Evolutionary conservation across 2,797 vertebrate genomes (phyloP).

Genomic region (Falco berigora): DNA sequence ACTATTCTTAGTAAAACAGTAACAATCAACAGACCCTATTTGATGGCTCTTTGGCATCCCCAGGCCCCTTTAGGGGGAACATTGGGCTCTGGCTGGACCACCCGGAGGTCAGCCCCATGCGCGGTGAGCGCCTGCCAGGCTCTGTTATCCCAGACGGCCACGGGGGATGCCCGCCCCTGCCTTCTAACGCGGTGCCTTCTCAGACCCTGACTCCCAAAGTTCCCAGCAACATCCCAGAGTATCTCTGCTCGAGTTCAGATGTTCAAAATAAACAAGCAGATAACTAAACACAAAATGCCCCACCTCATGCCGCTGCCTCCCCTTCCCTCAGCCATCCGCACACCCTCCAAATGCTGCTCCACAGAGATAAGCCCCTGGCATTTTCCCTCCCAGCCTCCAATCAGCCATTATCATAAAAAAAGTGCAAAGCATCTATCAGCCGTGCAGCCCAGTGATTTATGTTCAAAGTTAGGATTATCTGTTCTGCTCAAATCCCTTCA

Average conservation of each 20-base stretch:
- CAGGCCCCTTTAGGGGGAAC: not conserved
- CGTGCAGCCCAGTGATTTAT: constrained; percentile 82
- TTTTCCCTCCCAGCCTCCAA: constrained; percentile 81
- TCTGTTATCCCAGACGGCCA: fast-evolving
- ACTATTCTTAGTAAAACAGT: not conserved
- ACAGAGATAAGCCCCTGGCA: constrained; percentile 89
- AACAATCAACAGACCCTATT: not conserved
- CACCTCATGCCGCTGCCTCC: not conserved
- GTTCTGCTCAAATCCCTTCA: constrained; percentile 93
- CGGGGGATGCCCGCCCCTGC: fast-evolving
- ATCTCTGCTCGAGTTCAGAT: not conserved
- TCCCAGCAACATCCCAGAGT: not conserved
- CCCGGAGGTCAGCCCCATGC: not conserved
- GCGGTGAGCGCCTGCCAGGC: fast-evolving
- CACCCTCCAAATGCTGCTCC: constrained; percentile 77
- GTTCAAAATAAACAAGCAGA: not conserved
- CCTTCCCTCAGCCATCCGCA: not conserved
- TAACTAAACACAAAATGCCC: not conserved
- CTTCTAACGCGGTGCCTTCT: fast-evolving
- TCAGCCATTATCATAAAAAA: constrained; percentile 92
- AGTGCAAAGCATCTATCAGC: constrained; percentile 83
- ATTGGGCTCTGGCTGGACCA: not conserved
- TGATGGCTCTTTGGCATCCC: not conserved
- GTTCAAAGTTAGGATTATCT: constrained; percentile 97
- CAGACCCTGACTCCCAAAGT: not conserved